Evolutionary conservation across 2,797 vertebrate species (phyloP).

Genomic region (Hoplostethus atlanticus): DNA sequence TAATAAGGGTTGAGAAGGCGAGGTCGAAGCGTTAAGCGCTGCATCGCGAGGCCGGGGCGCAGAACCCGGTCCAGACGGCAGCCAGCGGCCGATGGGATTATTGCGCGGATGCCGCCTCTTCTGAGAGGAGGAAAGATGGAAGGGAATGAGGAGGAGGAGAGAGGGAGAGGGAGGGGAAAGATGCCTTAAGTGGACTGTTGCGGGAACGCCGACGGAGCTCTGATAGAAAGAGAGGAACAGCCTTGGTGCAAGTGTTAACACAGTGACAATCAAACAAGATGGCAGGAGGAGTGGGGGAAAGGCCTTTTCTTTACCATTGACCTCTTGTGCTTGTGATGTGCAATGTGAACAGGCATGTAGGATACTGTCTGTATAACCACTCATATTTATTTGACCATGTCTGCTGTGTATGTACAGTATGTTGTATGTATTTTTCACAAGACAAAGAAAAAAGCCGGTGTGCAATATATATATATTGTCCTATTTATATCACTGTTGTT

Average conservation of each 20-base stretch:
- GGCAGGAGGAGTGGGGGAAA: slow-evolving; percentile 19
- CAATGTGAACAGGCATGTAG: slow-evolving; percentile 41
- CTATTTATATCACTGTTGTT: slow-evolving; percentile 59
- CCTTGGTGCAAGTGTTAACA: not conserved
- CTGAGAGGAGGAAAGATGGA: not conserved
- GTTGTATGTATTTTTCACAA: slow-evolving; percentile 49
- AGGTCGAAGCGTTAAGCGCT: slow-evolving; percentile 21
- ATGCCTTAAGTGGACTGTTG: slow-evolving; percentile 30
- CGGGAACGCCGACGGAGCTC: slow-evolving; percentile 1
- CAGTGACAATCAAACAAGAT: slow-evolving; percentile 43
- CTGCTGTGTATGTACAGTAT: slow-evolving; percentile 3
- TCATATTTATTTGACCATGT: slow-evolving; percentile 67
- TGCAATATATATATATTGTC: slow-evolving; percentile 49
- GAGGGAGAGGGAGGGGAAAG: not conserved
- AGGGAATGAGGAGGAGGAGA: not conserved
- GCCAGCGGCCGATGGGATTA: not conserved
- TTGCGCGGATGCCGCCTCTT: not conserved
- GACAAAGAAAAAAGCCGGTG: slow-evolving; percentile 30
- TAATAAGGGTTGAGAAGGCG: slow-evolving; percentile 28
- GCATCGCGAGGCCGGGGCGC: slow-evolving; percentile 34
- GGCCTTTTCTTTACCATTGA: slow-evolving; percentile 57
- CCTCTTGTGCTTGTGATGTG: slow-evolving; percentile 50
- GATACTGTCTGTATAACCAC: slow-evolving; percentile 55
- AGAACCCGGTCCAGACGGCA: slow-evolving; percentile 8
- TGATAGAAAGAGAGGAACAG: slow-evolving; percentile 9